Evolutionary conservation across 2,888 invertebrate species (phyloP).

Genomic region (Pantelozetes paolii): DNA sequence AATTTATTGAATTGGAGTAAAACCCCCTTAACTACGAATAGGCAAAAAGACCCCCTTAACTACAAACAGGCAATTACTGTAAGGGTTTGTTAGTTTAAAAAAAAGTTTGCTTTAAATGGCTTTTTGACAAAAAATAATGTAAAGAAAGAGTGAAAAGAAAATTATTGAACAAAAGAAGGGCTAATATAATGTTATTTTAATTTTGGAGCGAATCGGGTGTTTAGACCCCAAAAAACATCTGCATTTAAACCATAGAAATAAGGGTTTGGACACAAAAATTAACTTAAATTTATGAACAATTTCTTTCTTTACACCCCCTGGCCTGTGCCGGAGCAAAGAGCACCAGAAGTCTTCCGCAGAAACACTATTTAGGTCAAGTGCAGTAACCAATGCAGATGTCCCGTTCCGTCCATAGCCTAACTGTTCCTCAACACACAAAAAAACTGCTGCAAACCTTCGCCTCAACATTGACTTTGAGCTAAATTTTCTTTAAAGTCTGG

Average conservation of each 20-base stretch:
- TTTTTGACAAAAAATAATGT: background rate
- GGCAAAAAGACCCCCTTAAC: background rate
- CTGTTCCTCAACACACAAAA: background rate
- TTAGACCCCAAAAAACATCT: slow-evolving; percentile 16
- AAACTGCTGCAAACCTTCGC: background rate
- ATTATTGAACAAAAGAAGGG: background rate
- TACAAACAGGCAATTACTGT: background rate
- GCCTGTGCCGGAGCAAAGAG: background rate
- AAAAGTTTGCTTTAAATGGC: background rate
- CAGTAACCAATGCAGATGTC: slow-evolving; percentile 25
- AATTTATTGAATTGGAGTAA: too few relatives aligned
- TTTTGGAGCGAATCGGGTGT: background rate
- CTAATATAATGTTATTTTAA: background rate
- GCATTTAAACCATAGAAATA: background rate
- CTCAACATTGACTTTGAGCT: slow-evolving; percentile 5
- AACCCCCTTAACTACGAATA: too few relatives aligned
- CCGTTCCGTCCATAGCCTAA: background rate
- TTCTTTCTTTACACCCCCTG: background rate
- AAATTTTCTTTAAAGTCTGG: background rate
- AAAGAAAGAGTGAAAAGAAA: slow-evolving; percentile 8
- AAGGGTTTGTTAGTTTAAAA: background rate
- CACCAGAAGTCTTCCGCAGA: slow-evolving; percentile 24
- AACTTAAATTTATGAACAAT: slow-evolving; percentile 8
- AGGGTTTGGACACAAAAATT: background rate
- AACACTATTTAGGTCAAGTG: slow-evolving; percentile 27